Evolutionary conservation across 2,113 vertebrate genomes (phyloP).

Genomic region (Micromys minutus): DNA sequence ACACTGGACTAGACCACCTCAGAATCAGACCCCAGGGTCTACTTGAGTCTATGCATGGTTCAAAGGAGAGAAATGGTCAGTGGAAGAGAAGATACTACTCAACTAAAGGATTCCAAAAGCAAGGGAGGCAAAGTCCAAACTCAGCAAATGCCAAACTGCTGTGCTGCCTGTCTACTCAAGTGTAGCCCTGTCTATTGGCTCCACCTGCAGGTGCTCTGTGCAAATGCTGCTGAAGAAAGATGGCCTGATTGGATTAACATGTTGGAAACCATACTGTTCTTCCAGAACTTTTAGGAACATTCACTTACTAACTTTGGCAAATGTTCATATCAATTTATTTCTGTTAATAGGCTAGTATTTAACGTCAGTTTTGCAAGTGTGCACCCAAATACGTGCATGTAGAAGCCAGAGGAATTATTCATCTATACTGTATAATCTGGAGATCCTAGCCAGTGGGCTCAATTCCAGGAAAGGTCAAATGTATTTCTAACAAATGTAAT

Average conservation of each 20-base stretch:
- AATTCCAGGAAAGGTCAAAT: not conserved
- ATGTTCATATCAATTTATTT: conserved; percentile 10
- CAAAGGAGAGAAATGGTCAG: not conserved
- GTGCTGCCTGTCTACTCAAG: not conserved
- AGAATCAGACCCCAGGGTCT: not conserved
- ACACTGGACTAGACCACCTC: not conserved
- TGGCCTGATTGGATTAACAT: not conserved
- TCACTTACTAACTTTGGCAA: not conserved
- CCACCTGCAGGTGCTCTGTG: too few species aligned
- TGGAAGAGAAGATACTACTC: not conserved
- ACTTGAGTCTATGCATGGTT: too few species aligned
- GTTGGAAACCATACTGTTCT: not conserved
- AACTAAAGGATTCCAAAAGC: not conserved
- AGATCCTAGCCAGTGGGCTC: not conserved
- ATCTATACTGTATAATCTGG: not conserved
- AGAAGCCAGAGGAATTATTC: not conserved
- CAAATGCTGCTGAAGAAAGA: not conserved
- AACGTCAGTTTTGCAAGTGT: not conserved
- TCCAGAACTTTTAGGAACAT: not conserved
- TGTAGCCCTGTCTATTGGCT: not conserved
- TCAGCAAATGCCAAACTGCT: not conserved
- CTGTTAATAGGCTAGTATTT: not conserved
- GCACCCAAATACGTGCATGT: not conserved
- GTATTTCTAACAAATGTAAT: not conserved
- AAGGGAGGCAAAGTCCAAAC: not conserved